Conservation (phyloP, 2,797 vertebrate species). For the Delichon dasypus region DNA sequence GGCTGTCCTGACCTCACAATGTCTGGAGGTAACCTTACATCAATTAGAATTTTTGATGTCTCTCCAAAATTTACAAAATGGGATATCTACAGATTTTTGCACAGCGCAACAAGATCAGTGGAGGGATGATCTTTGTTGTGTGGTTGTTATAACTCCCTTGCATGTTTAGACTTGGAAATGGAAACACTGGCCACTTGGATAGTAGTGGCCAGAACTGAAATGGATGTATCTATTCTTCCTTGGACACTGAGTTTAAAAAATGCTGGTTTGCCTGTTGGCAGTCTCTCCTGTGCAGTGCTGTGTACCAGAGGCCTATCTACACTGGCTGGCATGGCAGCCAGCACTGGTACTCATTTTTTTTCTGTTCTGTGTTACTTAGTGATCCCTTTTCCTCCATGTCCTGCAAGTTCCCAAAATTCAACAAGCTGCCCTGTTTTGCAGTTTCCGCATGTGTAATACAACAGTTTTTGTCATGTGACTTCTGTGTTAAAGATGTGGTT, state of each 20-base stretch:
- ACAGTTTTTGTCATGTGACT: not conserved
- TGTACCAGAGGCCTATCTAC: not conserved
- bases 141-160: not conserved
- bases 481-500: not conserved
- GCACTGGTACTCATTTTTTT: not conserved
- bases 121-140: not conserved
- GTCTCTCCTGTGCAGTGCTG: not conserved
- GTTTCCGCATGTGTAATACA: not conserved
- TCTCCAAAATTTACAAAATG: not conserved
- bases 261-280: not conserved
- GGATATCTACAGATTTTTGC: not conserved
- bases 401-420: not conserved
- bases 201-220: not conserved
- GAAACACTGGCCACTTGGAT: not conserved
- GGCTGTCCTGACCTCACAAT: not conserved
- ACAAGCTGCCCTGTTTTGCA: not conserved
- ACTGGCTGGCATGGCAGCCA: not conserved
- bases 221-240: not conserved
- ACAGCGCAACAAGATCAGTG: rapidly evolving
- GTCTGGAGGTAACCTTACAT: not conserved
- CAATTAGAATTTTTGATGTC: not conserved
- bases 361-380: not conserved
- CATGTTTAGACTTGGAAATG: not conserved
- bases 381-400: not conserved
- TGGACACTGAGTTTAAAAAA: not conserved